Evolutionary conservation across 1,140 invertebrate genomes (phyloP).

Genomic region (Nixonia krombeini): DNA sequence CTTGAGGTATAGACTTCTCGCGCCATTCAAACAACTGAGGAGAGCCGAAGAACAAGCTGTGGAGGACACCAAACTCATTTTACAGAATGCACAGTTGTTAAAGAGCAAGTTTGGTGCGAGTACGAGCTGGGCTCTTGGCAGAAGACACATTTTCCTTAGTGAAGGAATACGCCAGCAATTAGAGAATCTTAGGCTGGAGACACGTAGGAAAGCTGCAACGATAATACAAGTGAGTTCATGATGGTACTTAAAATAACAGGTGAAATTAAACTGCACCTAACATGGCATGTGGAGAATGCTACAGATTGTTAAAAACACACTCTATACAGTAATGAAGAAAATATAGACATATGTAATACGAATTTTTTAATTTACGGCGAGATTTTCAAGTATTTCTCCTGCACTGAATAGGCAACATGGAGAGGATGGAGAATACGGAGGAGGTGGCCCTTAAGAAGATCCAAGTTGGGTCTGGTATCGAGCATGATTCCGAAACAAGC

Average conservation of each 20-base stretch:
- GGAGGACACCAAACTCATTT: slow-evolving; percentile 84
- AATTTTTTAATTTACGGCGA: too few species aligned
- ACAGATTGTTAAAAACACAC: too few species aligned
- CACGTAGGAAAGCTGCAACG: slow-evolving; percentile 82
- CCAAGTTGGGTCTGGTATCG: slow-evolving; percentile 54
- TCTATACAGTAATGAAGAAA: too few species aligned
- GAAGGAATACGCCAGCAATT: slow-evolving; percentile 92
- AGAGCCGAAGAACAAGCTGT: slow-evolving; percentile 85
- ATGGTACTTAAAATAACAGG: background rate
- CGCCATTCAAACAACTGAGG: slow-evolving; percentile 81
- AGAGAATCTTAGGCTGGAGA: slow-evolving; percentile 84
- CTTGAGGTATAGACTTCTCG: slow-evolving; percentile 85
- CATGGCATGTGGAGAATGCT: too few species aligned
- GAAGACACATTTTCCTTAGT: slow-evolving; percentile 93
- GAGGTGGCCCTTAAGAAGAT: slow-evolving; percentile 78
- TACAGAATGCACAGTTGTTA: slow-evolving; percentile 77
- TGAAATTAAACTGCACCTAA: too few species aligned
- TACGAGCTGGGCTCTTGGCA: slow-evolving; percentile 91
- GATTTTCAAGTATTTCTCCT: too few species aligned
- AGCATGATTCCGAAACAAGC: slow-evolving; percentile 37
- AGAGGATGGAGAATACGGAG: slow-evolving; percentile 82
- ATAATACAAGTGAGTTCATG: slow-evolving; percentile 59
- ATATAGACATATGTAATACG: too few species aligned
- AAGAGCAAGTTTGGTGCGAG: slow-evolving; percentile 74
- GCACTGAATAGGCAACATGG: slow-evolving; percentile 79